Evolutionary conservation across 2,113 vertebrate species (phyloP), one percentile per base, ranked within the genome.

Genomic region (Xyrauchen texanus): DNA sequence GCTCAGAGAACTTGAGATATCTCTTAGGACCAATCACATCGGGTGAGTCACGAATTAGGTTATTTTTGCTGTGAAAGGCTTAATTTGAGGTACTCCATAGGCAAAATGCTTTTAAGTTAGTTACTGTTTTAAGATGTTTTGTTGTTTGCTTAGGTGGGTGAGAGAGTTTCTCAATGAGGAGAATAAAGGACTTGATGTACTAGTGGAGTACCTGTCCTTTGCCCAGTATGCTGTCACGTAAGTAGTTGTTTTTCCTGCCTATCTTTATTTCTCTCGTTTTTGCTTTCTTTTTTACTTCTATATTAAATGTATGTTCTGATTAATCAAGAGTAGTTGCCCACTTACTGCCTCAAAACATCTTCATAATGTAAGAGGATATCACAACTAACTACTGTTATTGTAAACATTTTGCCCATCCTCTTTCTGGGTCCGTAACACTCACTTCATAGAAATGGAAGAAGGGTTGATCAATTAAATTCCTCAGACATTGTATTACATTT

Each of bases 151-250:
- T 88, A 99, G 98, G 47, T 99, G 98, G 98, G 97, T 99, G 73
- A 92, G 98, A 88, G 98, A 99, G 88, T 99, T 99, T 91, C 92
- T 99, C 82, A 99, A 99, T 2, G 98, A 99, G 81, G 97, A 99
- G 81, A 99, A 99, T 83, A 95, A 95, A 89, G 98, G 98, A 58
- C 91, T 99, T 53, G 97, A 98, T 66, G 95, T 99, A 2, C 91
- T 99, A 68, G 97, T 99, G 79, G 97, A 99, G 63, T 99, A 99
- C 84, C 90, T 99, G 55, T 99, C 97, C 0, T 99, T 99, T 63
- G 98, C 98, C 3, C 98, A 99, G 86, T 99, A 96, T 0, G 97
- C 97, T 2, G 96, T 99, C 88, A 98, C 97, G 97, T 98, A 86
- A 97, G 98, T 34, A 34, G 21, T 96, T 63, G 4, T 42, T 46